Conservation (phyloP, 2,113 vertebrate genomes). For the Emydura subglobosa region DNA sequence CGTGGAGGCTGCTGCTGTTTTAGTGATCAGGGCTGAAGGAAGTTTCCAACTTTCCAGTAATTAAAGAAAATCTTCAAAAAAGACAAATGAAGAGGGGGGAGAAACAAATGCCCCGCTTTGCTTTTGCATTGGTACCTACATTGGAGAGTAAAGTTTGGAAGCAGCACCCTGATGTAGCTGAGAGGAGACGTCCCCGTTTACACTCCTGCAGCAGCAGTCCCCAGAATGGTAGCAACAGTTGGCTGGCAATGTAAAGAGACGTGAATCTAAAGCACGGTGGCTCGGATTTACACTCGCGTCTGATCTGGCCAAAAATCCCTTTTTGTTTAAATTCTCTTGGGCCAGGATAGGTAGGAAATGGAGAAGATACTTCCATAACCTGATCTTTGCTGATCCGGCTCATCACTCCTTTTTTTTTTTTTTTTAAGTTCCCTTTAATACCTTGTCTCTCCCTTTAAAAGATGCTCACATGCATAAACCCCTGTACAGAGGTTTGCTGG, state of each 20-base stretch:
- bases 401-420: not conserved
- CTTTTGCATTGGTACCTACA: not conserved
- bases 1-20: not conserved
- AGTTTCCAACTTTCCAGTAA: not conserved
- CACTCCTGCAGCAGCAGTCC: slow-evolving; percentile 1
- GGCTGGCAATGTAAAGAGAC: slow-evolving; percentile 64
- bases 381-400: slow-evolving; percentile 13
- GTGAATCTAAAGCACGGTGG: slow-evolving; percentile 33
- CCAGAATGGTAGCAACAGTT: slow-evolving; percentile 80
- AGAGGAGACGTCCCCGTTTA: not conserved
- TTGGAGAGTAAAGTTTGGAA: not conserved
- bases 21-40: not conserved
- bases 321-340: not conserved
- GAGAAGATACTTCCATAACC: not conserved
- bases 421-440: slow-evolving; percentile 48
- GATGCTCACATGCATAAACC: slow-evolving; percentile 5
- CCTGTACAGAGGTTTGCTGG: not conserved
- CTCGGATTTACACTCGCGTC: slow-evolving; percentile 1
- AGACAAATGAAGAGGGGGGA: not conserved
- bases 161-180: not conserved
- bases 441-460: slow-evolving; percentile 43
- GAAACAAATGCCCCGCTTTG: not conserved
- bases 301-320: slow-evolving; percentile 1
- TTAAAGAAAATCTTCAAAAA: not conserved
- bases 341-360: not conserved